These are phyloP conservation scores for Thaumatotibia leucotreta DNA, from an alignment of 1,140 invertebrate genomes.

Conservation along the genomic window DNA sequence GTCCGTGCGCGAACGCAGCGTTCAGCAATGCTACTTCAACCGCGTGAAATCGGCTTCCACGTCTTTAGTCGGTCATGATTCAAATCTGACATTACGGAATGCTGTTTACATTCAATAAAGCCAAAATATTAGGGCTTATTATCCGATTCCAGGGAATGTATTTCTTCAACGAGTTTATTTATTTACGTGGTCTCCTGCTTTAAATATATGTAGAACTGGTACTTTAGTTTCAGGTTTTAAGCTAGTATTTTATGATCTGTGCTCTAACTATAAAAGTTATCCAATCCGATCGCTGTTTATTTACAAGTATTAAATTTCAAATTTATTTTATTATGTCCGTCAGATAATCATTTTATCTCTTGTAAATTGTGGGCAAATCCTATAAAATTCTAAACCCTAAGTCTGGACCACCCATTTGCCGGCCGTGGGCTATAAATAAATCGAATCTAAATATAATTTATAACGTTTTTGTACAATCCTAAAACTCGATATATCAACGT, in stretches of 20 bases:
- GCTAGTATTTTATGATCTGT: no score
- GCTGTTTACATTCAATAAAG: background rate
- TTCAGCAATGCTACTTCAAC: background rate
- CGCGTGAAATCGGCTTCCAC: background rate
- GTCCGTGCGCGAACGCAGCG: background rate
- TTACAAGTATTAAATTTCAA: background rate
- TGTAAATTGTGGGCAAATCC: background rate
- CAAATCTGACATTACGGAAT: background rate
- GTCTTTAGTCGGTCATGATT: background rate
- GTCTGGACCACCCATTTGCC: background rate
- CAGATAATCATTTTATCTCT: background rate
- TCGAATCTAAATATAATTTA: slow-evolving; percentile 15
- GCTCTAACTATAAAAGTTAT: background rate
- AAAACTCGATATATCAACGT: background rate
- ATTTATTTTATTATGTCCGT: background rate
- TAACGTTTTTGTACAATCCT: slow-evolving; percentile 11
- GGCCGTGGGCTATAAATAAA: slow-evolving; percentile 22
- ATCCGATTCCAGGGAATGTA: no score
- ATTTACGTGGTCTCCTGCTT: no score
- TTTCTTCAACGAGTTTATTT: no score
- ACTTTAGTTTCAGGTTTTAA: no score
- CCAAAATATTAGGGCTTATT: background rate
- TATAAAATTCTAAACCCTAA: background rate
- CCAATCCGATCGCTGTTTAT: background rate
- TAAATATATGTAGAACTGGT: no score